Conservation (phyloP, 2,888 invertebrate species). For the Cosmia trapezina region DNA sequence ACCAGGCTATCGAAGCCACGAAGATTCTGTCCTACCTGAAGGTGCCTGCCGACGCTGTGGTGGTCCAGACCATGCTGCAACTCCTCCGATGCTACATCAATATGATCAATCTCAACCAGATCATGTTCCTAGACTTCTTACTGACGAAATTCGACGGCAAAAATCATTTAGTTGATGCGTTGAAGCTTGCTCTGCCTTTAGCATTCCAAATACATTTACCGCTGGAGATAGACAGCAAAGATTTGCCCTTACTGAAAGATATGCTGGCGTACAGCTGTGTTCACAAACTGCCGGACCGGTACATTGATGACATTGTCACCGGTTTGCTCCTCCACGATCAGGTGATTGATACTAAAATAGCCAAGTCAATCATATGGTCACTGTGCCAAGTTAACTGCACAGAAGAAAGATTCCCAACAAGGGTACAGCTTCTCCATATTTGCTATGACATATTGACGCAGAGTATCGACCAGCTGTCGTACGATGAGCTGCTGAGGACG, state of each 20-base stretch:
- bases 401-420: conserved; percentile 79
- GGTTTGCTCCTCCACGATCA: conserved; percentile 85
- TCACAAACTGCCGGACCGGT: conserved; percentile 86
- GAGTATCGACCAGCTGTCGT: conserved; percentile 81
- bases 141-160: conserved; percentile 86
- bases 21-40: conserved; percentile 91
- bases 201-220: conserved; percentile 92
- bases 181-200: conserved; percentile 92
- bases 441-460: conserved; percentile 87
- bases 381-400: conserved; percentile 87
- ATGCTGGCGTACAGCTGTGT: conserved; percentile 89
- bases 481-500: conserved; percentile 87
- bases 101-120: conserved; percentile 90
- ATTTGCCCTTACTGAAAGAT: conserved; percentile 87
- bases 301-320: conserved; percentile 89
- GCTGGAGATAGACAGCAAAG: conserved; percentile 89
- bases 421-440: conserved; percentile 88
- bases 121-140: conserved; percentile 91
- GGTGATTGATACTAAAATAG: conserved; percentile 81
- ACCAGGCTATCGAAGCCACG: conserved; percentile 90
- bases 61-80: conserved; percentile 92
- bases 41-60: conserved; percentile 90
- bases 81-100: conserved; percentile 91
- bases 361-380: conserved; percentile 90
- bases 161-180: conserved; percentile 91